Evolutionary conservation across 2,888 invertebrate genomes (phyloP).

Genomic region (Parapristionchus giblindavisi): DNA sequence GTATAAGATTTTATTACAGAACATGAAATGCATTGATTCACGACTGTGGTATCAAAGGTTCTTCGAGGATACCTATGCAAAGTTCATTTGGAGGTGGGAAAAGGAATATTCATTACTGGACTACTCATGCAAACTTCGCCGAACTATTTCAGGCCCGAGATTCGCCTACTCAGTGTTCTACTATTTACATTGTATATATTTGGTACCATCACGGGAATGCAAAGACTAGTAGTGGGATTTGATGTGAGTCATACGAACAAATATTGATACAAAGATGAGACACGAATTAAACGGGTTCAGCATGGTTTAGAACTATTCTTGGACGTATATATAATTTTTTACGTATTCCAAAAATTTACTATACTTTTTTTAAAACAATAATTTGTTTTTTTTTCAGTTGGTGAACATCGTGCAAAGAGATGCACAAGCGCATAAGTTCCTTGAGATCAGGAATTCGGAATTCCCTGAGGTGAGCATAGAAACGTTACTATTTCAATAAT

Average conservation of each 20-base stretch:
- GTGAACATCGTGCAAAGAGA: conserved; percentile 59
- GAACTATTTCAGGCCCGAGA: conserved; percentile 12
- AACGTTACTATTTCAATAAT: background rate
- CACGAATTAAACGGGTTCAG: too few relatives aligned
- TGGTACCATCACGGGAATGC: conserved; percentile 48
- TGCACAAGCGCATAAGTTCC: conserved; percentile 54
- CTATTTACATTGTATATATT: conserved; percentile 49
- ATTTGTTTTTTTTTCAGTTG: conserved; percentile 47
- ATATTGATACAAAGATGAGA: too few relatives aligned
- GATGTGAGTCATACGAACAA: conserved; percentile 55
- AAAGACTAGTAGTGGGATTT: conserved; percentile 58
- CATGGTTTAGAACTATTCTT: too few relatives aligned
- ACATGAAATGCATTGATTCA: conserved; percentile 10
- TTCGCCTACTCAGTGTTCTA: conserved; percentile 45
- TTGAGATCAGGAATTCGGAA: conserved; percentile 49
- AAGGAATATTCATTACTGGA: background rate
- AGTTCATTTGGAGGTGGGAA: conserved; percentile 30
- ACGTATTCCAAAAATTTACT: background rate
- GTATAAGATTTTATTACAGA: background rate
- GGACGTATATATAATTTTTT: too few relatives aligned
- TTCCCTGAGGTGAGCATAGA: conserved; percentile 48
- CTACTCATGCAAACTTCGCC: background rate
- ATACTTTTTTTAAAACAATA: background rate
- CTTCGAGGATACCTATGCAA: conserved; percentile 52
- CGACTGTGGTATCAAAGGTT: conserved; percentile 61